These are phyloP conservation scores for Neocloeon triangulifer DNA, from an alignment of 1,140 invertebrate species.

Conservation along the genomic window DNA sequence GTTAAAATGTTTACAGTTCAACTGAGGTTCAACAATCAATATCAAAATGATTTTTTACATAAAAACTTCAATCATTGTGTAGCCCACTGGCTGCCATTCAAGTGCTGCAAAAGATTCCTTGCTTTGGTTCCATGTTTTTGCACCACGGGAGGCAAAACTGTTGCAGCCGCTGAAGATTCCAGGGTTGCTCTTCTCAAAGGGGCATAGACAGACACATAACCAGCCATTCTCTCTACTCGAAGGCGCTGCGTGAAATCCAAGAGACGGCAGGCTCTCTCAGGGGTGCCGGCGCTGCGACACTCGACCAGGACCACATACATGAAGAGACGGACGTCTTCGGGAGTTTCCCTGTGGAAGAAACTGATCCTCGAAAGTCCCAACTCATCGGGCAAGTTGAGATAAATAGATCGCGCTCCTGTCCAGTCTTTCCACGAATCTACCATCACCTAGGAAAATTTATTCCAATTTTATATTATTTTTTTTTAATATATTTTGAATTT, in stretches of 20 bases:
- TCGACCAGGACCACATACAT: conserved; percentile 23
- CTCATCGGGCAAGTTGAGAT: conserved; percentile 20
- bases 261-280: conserved; percentile 12
- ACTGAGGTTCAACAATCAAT: too few species aligned
- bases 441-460: conserved; percentile 13
- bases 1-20: too few species aligned
- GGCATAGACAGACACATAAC: conserved; percentile 19
- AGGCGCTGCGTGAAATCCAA: conserved; percentile 20
- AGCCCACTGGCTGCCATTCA: too few species aligned
- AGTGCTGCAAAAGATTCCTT: too few species aligned
- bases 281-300: conserved; percentile 14
- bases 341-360: conserved; percentile 18
- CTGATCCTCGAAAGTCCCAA: conserved; percentile 18
- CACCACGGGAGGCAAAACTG: too few species aligned
- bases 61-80: too few species aligned
- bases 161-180: neutral
- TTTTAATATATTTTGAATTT: neutral
- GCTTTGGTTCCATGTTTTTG: too few species aligned
- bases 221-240: conserved; percentile 18
- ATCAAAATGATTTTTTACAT: too few species aligned
- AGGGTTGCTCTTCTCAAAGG: neutral
- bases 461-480: too few species aligned
- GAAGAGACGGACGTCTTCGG: conserved; percentile 18
- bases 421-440: conserved; percentile 25
- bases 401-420: conserved; percentile 23